A percentile compares a stretch with the other conserved stretches of the same genome.
These are phyloP conservation scores for Campoletis raptor DNA, from an alignment of 2,888 invertebrate genomes.

Conservation along the genomic window DNA sequence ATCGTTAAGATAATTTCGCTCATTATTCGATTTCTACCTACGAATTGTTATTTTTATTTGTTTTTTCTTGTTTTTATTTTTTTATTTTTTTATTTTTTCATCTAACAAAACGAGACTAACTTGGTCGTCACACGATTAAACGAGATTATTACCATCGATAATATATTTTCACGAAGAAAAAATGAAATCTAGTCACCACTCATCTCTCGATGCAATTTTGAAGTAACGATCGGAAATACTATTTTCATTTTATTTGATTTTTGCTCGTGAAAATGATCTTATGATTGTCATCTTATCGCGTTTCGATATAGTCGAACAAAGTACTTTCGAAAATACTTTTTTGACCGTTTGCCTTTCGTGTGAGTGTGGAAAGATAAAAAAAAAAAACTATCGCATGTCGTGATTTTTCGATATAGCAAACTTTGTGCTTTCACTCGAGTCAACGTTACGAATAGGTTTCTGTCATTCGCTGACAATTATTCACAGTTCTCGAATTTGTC, in stretches of 20 bases:
- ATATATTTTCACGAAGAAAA: neutral
- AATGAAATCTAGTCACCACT: neutral
- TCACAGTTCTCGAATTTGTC: constrained; percentile 9
- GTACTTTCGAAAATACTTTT: neutral
- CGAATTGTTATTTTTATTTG: neutral
- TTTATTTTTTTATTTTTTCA: neutral
- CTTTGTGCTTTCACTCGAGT: constrained; percentile 9
- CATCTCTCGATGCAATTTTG: neutral
- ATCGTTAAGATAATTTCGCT: neutral
- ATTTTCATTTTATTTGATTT: constrained; percentile 2
- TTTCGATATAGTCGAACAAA: neutral
- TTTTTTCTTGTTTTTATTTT: neutral
- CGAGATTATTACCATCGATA: neutral
- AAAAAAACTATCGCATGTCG: constrained; percentile 15
- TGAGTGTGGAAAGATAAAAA: neutral
- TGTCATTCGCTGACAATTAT: neutral
- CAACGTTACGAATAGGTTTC: neutral
- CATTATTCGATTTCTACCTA: constrained; percentile 4
- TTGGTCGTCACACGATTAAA: neutral
- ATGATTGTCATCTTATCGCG: neutral
- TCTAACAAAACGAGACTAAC: neutral
- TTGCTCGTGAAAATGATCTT: neutral
- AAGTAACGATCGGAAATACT: constrained; percentile 10
- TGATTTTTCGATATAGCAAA: neutral
- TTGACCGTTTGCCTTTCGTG: neutral